phyloP scores from a whole-genome alignment of 2,797 vertebrate species.

The Tamandua tetradactyla region DNA sequence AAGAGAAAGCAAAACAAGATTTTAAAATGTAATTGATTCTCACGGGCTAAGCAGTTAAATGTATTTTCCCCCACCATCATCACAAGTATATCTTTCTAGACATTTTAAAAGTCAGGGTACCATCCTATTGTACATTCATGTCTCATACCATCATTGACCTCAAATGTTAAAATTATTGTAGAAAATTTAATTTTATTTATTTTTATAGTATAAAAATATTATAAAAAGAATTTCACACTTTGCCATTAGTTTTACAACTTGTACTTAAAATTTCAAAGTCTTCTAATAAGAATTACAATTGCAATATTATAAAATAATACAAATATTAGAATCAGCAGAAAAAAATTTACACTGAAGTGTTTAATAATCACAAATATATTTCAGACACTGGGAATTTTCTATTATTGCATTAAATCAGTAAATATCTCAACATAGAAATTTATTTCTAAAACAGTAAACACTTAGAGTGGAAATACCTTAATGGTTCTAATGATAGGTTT shows the following conservation, averaged over 20 bases:
- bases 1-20: neutral
- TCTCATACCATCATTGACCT: constrained; percentile 11
- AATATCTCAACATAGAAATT: neutral
- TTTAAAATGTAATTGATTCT: neutral
- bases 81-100: constrained; percentile 24
- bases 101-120: constrained; percentile 24
- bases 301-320: neutral
- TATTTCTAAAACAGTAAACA: constrained; percentile 49
- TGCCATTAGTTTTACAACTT: neutral
- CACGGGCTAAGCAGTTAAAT: neutral
- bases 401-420: neutral
- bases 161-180: constrained; percentile 31
- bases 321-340: neutral
- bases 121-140: neutral
- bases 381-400: neutral
- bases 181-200: constrained; percentile 53
- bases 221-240: neutral
- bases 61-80: neutral
- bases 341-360: neutral
- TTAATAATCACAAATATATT: neutral
- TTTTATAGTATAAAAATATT: no score
- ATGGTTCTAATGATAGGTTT: neutral
- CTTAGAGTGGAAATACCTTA: neutral
- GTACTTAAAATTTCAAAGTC: neutral
- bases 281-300: constrained; percentile 54